Percentiles rank a stretch among this genome's conserved stretches.
Evolutionary conservation across 1,140 invertebrate genomes (phyloP).

Genomic region (Zaprionus nigranus): DNA sequence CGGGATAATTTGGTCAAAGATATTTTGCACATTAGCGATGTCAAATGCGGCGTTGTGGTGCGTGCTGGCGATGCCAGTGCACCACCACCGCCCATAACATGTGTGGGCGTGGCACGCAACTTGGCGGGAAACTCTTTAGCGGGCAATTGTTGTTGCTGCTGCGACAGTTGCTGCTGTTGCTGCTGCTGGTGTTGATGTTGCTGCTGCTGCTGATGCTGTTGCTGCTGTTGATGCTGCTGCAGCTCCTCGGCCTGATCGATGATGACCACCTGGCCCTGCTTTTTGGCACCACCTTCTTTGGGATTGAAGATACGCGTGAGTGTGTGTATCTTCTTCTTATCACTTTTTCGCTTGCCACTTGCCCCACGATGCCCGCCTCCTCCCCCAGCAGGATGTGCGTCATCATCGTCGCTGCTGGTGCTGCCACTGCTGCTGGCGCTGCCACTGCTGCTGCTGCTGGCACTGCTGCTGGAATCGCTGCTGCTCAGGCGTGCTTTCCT

Average conservation of each 20-base stretch:
- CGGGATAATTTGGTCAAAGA: slow-evolving; percentile 72
- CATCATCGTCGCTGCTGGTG: slow-evolving; percentile 65
- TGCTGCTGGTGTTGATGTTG: not conserved
- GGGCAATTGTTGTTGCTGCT: slow-evolving; percentile 10
- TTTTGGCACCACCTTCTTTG: slow-evolving; percentile 86
- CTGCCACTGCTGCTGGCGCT: slow-evolving; percentile 44
- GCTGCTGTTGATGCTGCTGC: slow-evolving; percentile 54
- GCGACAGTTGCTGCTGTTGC: too few relatives aligned
- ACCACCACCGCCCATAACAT: slow-evolving; percentile 54
- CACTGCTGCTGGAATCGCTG: slow-evolving; percentile 49
- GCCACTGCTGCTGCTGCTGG: slow-evolving; percentile 29
- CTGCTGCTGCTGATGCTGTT: slow-evolving; percentile 54
- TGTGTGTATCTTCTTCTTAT: slow-evolving; percentile 90
- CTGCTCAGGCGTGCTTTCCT: slow-evolving; percentile 17
- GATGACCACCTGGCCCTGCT: slow-evolving; percentile 85
- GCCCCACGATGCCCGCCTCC: slow-evolving; percentile 32
- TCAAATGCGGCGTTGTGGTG: slow-evolving; percentile 62
- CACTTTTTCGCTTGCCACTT: slow-evolving; percentile 63
- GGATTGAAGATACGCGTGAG: slow-evolving; percentile 88
- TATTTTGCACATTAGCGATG: slow-evolving; percentile 79
- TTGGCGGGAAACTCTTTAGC: slow-evolving; percentile 28
- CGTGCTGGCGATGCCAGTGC: slow-evolving; percentile 63
- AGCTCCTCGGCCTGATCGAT: slow-evolving; percentile 79
- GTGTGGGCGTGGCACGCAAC: slow-evolving; percentile 65
- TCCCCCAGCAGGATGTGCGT: slow-evolving; percentile 35